Evolutionary conservation across 1,140 invertebrate species (phyloP).

Genomic region (Polypedilum pembai): DNA sequence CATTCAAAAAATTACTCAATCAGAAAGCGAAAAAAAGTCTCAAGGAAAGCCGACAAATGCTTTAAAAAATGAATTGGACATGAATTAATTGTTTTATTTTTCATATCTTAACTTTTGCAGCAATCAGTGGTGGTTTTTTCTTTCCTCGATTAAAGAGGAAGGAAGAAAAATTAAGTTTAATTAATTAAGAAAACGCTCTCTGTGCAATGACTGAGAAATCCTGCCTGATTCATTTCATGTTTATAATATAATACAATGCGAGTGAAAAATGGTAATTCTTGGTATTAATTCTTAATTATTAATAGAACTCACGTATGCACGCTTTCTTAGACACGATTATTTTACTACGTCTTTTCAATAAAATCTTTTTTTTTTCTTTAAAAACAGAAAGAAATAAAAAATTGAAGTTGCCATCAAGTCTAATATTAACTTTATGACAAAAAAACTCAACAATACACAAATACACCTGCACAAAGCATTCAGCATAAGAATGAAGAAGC

Average conservation of each 20-base stretch:
- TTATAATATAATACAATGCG: neutral
- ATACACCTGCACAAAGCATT: neutral
- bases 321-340: slow-evolving; percentile 8
- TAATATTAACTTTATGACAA: no score
- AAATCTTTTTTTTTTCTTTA: neutral
- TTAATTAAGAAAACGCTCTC: neutral
- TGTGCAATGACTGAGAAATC: neutral
- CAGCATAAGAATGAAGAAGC: neutral
- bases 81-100: slow-evolving; percentile 20
- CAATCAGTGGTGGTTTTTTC: neutral
- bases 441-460: neutral
- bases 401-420: slow-evolving; percentile 11
- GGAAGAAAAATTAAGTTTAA: neutral
- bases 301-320: slow-evolving; percentile 11
- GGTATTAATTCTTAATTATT: slow-evolving; percentile 15
- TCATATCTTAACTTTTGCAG: slow-evolving; percentile 18
- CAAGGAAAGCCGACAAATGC: slow-evolving; percentile 7
- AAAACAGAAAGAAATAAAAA: neutral
- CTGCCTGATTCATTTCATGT: slow-evolving; percentile 16
- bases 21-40: neutral
- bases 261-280: slow-evolving; percentile 14
- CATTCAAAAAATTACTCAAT: slow-evolving; percentile 7
- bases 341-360: slow-evolving; percentile 14
- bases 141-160: neutral
- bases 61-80: neutral